These are phyloP conservation scores for Falco punctatus DNA, from an alignment of 2,113 vertebrate genomes.

Conservation along the genomic window DNA sequence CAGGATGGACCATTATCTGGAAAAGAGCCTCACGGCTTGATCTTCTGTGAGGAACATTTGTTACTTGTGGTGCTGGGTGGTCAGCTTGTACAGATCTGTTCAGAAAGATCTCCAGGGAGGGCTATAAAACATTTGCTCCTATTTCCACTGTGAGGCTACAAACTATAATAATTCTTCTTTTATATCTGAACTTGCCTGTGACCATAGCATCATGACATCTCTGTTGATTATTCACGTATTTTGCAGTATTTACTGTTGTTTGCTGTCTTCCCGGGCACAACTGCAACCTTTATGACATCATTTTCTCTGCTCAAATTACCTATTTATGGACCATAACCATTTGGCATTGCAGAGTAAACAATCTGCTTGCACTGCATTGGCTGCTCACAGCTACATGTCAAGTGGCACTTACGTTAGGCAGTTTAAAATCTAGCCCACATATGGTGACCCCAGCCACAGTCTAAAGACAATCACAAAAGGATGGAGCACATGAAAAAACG, in stretches of 20 bases:
- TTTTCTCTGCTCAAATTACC: not conserved
- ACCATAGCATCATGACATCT: not conserved
- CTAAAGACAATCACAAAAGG: not conserved
- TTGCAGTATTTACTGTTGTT: not conserved
- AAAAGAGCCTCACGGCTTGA: not conserved
- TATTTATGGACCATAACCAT: not conserved
- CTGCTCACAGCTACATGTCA: not conserved
- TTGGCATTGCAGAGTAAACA: not conserved
- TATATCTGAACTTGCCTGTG: not conserved
- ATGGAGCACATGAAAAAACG: not conserved
- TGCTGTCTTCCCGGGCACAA: not conserved
- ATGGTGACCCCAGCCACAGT: not conserved
- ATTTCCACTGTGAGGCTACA: not conserved
- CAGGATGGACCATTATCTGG: not conserved
- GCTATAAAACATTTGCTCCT: not conserved
- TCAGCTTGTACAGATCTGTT: not conserved
- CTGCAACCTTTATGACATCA: not conserved
- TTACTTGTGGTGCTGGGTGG: not conserved
- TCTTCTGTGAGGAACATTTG: not conserved
- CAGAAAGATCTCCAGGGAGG: not conserved
- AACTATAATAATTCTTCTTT: not conserved
- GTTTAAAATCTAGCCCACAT: not conserved
- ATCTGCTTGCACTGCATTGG: not conserved
- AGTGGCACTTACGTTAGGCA: not conserved
- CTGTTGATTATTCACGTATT: not conserved